phyloP scores from a whole-genome alignment of 2,113 vertebrate species.

The Petrocephalus zakoni region DNA sequence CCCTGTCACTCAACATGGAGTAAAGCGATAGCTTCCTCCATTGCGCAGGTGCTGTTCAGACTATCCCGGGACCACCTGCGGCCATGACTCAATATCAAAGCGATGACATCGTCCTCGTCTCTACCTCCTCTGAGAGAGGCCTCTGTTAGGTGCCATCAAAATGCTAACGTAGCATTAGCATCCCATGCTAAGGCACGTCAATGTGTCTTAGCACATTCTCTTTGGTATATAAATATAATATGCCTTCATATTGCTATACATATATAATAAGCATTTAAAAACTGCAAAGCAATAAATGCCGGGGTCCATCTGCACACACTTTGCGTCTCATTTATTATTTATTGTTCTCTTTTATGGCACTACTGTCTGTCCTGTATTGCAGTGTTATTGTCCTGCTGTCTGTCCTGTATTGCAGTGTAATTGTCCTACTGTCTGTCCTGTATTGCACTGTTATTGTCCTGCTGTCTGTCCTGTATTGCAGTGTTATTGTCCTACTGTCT shows the following conservation, averaged over 20 bases:
- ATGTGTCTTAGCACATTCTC: background rate
- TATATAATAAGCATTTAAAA: background rate
- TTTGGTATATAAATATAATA: background rate
- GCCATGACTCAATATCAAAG: slow-evolving; percentile 43
- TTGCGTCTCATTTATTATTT: background rate
- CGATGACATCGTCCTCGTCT: slow-evolving; percentile 19
- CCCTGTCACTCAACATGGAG: slow-evolving; percentile 52
- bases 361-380: background rate
- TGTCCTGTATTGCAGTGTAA: no score
- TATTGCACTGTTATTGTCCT: background rate
- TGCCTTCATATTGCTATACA: background rate
- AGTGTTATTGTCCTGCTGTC: no score
- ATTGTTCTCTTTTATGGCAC: background rate
- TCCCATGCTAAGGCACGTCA: background rate
- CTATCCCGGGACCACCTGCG: slow-evolving; percentile 35
- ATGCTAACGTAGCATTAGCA: background rate
- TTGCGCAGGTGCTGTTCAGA: slow-evolving; percentile 30
- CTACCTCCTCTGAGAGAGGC: slow-evolving; percentile 31
- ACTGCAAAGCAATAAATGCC: background rate
- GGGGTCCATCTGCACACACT: background rate
- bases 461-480: background rate
- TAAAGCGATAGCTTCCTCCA: slow-evolving; percentile 38
- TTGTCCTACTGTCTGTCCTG: background rate
- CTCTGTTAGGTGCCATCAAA: slow-evolving; percentile 20
- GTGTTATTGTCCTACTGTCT: background rate